Evolutionary conservation across 1,140 invertebrate genomes (phyloP), one percentile per base, ranked within the genome.

Genomic region (Subanguina moxae): DNA sequence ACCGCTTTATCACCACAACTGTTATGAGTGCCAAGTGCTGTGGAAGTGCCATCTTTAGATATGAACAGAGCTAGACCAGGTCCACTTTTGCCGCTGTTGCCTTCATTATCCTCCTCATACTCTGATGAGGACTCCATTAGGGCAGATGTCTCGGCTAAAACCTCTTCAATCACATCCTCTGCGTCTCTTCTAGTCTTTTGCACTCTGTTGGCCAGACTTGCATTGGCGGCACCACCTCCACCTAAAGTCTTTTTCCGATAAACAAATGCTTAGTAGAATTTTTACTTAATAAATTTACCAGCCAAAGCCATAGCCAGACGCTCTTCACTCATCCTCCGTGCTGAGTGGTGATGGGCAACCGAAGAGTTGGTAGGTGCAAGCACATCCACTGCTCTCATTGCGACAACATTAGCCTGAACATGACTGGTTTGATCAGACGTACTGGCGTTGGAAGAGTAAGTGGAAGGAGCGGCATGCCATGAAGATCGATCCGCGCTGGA

Each of bases 81-180:
- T 30, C 21, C 19, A 38, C 19, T 30, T 38, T 28, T 19, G 11
- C 3, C 30, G 30, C 19, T 30, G 57, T 15, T 23, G 9, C 25
- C 30, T 61, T 61, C 48, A 3, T 7, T 19, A 15, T 21, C n/a
- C 8, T 52, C 48, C 15, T 52, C 48, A 25, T 52, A 19, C 48
- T 21, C n/a, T 15, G 48, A 52, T 11, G 32, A 38, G 32, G 32
- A 38, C 17, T 52, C 48, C n/a, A 52, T 52, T 8, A 52, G 48
- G 17, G 48, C n/a, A 52, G n/a, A 21, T 21, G n/a, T 52, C 23
- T 52, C 48, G n/a, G 48, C 48, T 19, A 52, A 25, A 19, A 52
- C 48, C 17, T 52, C 48, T 25, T 52, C 48, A 21, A 52, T 52
- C n/a, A 52, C 48, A 25, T 52, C 48, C 23, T 52, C 48, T 19